Base-by-base conservation (phyloP, 64 coral and sea anemone genomes). In the Exaiptasia diaphana region DNA sequence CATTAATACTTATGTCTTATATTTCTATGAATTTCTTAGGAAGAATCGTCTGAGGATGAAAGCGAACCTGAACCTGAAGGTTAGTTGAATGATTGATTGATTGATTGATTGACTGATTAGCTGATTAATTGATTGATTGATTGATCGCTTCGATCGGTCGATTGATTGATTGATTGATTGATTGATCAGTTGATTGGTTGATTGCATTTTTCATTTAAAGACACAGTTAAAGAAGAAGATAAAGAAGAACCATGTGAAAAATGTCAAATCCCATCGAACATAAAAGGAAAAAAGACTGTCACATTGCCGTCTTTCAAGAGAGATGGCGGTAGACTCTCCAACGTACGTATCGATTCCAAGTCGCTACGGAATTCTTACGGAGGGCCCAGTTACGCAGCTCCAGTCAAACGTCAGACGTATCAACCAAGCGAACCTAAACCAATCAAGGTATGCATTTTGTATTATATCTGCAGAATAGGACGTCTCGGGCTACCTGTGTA, bases 351-450 rank as follows among this genome's bases (percentile, higher is more conserved):
- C 25, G 85, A 93, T 38, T 88, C 85, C 34, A 93, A 36, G 25
- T 67, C 77, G 6, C 15, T 93, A 22, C 34, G 82, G 64, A n/a
- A 33, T 41, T 76, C 75, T 26, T 82, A 43, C 6, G 41, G 53
- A 13, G 79, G 91, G 14, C 84, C 84, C 43, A 79, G 85, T 5
- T 93, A 93, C 38, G 91, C 91, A 41, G 91, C 91, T 5, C 91
- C 91, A 2, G 86, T 93, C 30, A 64, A 67, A 8, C 71, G 85
- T 36, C 82, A 62, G 18, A 25, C 72, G 0, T 39, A 42, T 0
- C 30, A 64, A 17, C 58, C 26, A 33, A 62, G 85, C 2, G 85
- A 88, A 45, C 85, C 91, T 3, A 93, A 80, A 25, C 61, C 50
- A 12, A 26, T 73, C 0, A 93, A 93, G 79, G 91, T 93, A 22